phyloP scores from a whole-genome alignment of 2,113 vertebrate species.

The Oplegnathus fasciatus region DNA sequence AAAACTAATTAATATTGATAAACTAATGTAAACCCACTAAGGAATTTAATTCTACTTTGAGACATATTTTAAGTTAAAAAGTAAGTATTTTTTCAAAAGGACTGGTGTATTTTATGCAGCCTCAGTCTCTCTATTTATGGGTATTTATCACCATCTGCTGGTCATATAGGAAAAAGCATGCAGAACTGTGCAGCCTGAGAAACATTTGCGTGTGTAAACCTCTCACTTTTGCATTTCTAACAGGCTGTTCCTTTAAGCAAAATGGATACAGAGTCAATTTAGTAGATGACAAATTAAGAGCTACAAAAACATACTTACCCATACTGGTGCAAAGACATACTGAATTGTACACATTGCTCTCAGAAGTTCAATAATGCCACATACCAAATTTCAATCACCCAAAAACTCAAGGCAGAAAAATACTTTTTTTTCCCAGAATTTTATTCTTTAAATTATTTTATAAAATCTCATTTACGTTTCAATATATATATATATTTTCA shows the following conservation, averaged over 20 bases:
- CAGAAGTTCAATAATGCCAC: neutral
- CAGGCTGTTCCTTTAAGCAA: too few relatives aligned
- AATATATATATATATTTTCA: conserved; percentile 65
- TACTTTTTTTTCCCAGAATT: conserved; percentile 72
- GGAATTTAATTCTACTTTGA: neutral
- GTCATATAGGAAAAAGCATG: conserved; percentile 5
- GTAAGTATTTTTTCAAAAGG: neutral
- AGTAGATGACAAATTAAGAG: too few relatives aligned
- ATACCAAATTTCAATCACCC: neutral
- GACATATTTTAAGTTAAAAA: neutral
- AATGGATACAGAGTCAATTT: too few relatives aligned
- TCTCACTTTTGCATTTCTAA: too few relatives aligned
- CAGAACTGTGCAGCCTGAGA: neutral
- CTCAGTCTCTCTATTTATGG: neutral
- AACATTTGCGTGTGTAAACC: too few relatives aligned
- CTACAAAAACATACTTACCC: neutral
- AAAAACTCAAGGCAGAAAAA: conserved; percentile 19
- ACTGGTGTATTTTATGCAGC: neutral
- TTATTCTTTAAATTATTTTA: conserved; percentile 86
- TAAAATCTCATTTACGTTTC: conserved; percentile 84
- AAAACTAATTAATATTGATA: neutral
- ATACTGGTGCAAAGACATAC: neutral
- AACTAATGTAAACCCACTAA: neutral
- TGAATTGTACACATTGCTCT: neutral
- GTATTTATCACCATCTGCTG: conserved; percentile 64